Percentiles rank a stretch among this genome's conserved stretches.
phyloP scores from a whole-genome alignment of 2,888 invertebrate genomes.

The Watsonalla binaria region DNA sequence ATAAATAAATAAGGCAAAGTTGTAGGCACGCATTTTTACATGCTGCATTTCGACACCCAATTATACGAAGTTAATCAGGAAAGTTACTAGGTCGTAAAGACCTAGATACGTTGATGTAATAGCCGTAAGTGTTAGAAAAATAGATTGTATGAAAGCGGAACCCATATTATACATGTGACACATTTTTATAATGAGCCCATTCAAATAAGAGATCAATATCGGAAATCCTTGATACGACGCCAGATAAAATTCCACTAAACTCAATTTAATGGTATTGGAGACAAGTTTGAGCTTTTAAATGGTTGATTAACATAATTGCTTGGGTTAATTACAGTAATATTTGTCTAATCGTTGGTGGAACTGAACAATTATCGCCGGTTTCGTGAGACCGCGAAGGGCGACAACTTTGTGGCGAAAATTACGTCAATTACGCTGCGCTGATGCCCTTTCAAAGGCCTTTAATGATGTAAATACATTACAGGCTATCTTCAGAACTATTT shows the following conservation, averaged over 20 bases:
- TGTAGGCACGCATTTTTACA: not conserved
- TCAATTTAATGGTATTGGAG: not conserved
- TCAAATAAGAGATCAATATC: not conserved
- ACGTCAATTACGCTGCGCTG: slow-evolving; percentile 34
- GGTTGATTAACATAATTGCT: not conserved
- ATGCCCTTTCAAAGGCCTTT: slow-evolving; percentile 23
- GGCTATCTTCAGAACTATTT: slow-evolving; percentile 1
- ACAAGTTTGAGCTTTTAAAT: not conserved
- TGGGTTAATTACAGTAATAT: slow-evolving; percentile 8
- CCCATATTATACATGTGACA: not conserved
- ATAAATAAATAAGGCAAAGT: not conserved
- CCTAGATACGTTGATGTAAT: not conserved
- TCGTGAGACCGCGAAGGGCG: slow-evolving; percentile 53
- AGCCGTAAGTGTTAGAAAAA: not conserved
- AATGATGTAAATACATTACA: slow-evolving; percentile 12
- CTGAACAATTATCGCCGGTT: slow-evolving; percentile 23
- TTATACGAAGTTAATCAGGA: not conserved
- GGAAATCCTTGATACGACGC: not conserved
- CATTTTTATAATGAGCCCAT: not conserved
- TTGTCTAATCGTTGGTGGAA: slow-evolving; percentile 14
- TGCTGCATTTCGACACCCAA: not conserved
- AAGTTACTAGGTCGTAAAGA: not conserved
- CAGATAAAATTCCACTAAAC: not conserved
- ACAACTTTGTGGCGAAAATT: slow-evolving; percentile 34
- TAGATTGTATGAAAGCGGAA: not conserved